These are phyloP conservation scores for Myodes glareolus DNA, from an alignment of 2,113 vertebrate species.

Conservation along the genomic window DNA sequence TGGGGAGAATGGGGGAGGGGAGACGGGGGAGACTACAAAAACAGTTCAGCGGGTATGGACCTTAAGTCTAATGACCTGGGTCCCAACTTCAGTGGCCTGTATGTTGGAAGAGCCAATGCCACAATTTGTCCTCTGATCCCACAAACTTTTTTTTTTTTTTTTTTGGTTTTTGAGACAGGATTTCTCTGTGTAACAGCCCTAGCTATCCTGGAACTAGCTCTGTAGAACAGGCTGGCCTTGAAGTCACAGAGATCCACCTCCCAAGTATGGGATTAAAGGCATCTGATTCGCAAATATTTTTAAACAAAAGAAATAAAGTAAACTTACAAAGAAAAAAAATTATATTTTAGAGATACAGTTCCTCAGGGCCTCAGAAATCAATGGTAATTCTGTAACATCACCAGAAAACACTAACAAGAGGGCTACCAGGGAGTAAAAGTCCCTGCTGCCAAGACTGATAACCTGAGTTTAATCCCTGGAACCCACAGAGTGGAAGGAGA, in stretches of 20 bases:
- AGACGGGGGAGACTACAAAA: background rate
- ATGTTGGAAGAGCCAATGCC: background rate
- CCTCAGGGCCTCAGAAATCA: slow-evolving; percentile 41
- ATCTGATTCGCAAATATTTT: too few species aligned
- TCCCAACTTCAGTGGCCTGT: background rate
- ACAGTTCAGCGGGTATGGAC: background rate
- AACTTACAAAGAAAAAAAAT: slow-evolving; percentile 23
- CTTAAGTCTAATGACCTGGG: background rate
- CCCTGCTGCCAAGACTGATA: background rate
- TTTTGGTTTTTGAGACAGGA: too few species aligned
- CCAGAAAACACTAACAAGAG: slow-evolving; percentile 22
- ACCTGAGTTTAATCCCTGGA: background rate
- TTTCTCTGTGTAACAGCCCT: too few species aligned
- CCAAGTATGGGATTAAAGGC: too few species aligned
- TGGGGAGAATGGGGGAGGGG: background rate
- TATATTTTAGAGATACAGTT: slow-evolving; percentile 45
- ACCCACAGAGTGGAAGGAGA: background rate
- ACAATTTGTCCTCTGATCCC: background rate
- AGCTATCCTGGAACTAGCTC: too few species aligned
- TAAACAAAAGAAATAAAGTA: background rate
- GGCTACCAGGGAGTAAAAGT: background rate
- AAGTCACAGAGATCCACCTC: too few species aligned
- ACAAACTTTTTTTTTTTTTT: background rate
- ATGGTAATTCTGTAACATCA: background rate
- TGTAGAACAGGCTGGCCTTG: too few species aligned